Conservation (phyloP, 2,888 invertebrate genomes). For the Erebia ligea region DNA sequence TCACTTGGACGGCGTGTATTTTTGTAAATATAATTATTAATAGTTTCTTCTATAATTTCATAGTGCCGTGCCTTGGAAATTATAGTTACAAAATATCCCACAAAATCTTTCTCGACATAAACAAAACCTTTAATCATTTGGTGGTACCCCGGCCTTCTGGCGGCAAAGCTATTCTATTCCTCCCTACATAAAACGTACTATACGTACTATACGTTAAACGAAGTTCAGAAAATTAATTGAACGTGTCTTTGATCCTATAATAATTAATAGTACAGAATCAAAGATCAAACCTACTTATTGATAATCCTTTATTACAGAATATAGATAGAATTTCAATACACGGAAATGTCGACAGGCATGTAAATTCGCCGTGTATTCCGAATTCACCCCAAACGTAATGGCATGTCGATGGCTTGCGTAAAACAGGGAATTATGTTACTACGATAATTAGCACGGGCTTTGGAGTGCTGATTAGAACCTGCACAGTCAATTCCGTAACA, state of each 20-base stretch:
- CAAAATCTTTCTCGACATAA: no score
- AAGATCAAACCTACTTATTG: background rate
- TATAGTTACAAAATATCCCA: no score
- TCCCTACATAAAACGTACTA: no score
- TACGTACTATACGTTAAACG: no score
- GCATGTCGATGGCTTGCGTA: slow-evolving; percentile 21
- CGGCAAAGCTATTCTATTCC: no score
- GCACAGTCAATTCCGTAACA: slow-evolving; percentile 37
- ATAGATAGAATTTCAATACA: slow-evolving; percentile 3
- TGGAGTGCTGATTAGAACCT: slow-evolving; percentile 43
- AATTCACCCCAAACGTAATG: slow-evolving; percentile 18
- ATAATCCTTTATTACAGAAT: background rate
- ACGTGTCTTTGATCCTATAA: background rate
- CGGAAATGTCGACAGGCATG: slow-evolving; percentile 12
- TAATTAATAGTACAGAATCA: background rate
- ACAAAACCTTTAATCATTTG: no score
- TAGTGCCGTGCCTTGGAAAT: no score
- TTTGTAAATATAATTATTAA: no score
- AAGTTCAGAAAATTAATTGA: no score
- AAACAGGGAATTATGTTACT: slow-evolving; percentile 27
- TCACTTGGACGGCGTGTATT: no score
- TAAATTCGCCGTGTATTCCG: slow-evolving; percentile 13
- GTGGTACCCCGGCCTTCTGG: no score
- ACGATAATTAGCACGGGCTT: slow-evolving; percentile 38
- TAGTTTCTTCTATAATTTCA: no score